Conservation (phyloP, 2,113 vertebrate species). For the Arizona elegans region DNA sequence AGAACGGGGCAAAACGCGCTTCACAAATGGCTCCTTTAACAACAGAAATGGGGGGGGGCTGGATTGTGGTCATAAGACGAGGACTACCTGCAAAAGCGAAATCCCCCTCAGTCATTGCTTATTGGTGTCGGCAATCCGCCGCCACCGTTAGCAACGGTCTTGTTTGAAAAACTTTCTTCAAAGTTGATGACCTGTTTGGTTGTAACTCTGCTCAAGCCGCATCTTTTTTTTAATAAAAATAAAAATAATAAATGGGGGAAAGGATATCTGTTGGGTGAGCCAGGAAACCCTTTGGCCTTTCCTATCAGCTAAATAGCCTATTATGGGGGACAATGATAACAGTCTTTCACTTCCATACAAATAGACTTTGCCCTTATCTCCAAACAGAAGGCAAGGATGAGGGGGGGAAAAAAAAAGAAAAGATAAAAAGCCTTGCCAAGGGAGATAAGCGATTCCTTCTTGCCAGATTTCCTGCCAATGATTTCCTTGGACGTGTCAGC, state of each 20-base stretch:
- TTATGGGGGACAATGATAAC: constrained; percentile 64
- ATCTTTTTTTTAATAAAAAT: not conserved
- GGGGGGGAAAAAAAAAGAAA: not conserved
- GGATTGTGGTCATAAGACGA: too few relatives aligned
- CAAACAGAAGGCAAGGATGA: constrained; percentile 55
- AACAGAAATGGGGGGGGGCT: too few relatives aligned
- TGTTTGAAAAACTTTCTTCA: constrained; percentile 35
- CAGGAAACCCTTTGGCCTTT: constrained; percentile 60
- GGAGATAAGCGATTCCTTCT: constrained; percentile 56
- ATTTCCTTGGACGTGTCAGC: constrained; percentile 51
- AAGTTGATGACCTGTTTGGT: constrained; percentile 17
- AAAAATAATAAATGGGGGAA: constrained; percentile 17
- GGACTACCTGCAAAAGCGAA: not conserved
- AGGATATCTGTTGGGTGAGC: constrained; percentile 58
- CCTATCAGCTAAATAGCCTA: constrained; percentile 56
- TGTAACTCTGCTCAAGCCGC: constrained; percentile 33
- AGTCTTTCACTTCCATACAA: constrained; percentile 64
- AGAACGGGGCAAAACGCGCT: too few relatives aligned
- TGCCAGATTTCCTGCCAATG: constrained; percentile 66
- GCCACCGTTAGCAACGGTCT: constrained; percentile 37
- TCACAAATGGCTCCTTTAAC: too few relatives aligned
- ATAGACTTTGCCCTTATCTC: constrained; percentile 67
- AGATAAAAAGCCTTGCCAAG: constrained; percentile 42
- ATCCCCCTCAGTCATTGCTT: not conserved
- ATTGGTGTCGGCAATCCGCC: not conserved